These are phyloP conservation scores for Eolophus roseicapilla DNA, from an alignment of 2,113 vertebrate species.

Conservation along the genomic window DNA sequence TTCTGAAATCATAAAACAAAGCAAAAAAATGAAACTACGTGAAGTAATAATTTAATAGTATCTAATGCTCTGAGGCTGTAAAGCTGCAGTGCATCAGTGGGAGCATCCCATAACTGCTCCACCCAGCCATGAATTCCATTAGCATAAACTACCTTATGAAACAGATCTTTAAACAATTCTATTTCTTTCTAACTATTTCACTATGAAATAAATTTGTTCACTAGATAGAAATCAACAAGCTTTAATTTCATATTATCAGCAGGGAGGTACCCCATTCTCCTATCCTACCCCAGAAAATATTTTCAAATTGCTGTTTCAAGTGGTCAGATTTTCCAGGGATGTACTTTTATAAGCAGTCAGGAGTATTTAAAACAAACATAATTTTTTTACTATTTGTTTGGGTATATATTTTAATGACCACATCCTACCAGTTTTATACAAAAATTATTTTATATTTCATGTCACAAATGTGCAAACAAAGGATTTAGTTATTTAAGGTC, in stretches of 20 bases:
- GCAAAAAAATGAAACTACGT: neutral
- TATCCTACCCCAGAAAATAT: neutral
- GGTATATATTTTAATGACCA: neutral
- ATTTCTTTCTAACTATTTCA: neutral
- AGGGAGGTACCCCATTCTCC: neutral
- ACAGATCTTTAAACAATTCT: neutral
- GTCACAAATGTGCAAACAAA: neutral
- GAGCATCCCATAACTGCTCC: neutral
- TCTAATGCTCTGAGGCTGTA: neutral
- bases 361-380: accelerated
- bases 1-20: neutral
- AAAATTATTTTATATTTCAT: neutral
- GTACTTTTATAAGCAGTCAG: neutral
- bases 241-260: neutral
- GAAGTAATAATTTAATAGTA: neutral
- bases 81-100: neutral
- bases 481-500: neutral
- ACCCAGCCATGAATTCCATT: accelerated
- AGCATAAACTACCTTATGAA: neutral
- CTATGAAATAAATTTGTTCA: neutral
- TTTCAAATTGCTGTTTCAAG: neutral
- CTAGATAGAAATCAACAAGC: neutral
- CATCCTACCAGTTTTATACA: neutral
- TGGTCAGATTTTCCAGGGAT: neutral
- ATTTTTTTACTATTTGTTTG: neutral